Percentiles rank a stretch among this genome's conserved stretches.
Evolutionary conservation across 2,113 vertebrate genomes (phyloP).

Genomic region (Prunella fulvescens): DNA sequence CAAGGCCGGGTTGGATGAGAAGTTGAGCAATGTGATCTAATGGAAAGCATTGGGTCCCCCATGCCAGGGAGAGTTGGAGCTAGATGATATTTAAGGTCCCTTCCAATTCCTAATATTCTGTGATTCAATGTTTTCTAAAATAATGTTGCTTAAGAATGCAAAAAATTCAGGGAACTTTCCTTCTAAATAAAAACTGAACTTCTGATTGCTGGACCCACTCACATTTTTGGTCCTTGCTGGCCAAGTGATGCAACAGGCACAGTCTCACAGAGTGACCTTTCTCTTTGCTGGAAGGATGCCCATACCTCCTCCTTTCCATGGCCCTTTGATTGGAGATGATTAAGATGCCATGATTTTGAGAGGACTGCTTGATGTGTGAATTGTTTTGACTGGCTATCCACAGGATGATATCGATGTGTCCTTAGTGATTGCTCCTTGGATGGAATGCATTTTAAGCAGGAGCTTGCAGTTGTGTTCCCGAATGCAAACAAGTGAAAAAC

Average conservation of each 20-base stretch:
- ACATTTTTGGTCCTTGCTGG: not conserved
- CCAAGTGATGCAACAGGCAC: not conserved
- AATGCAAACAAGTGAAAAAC: not conserved
- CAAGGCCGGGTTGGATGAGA: not conserved
- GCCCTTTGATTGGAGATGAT: not conserved
- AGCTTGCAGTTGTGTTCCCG: not conserved
- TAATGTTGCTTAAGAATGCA: not conserved
- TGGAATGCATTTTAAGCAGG: not conserved
- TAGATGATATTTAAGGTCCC: not conserved
- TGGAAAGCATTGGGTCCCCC: no score
- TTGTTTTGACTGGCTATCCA: not conserved
- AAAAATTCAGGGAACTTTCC: not conserved
- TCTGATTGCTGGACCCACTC: rapidly evolving
- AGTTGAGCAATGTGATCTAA: not conserved
- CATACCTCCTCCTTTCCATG: not conserved
- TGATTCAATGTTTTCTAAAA: not conserved
- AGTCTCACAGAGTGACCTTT: not conserved
- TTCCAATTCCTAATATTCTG: not conserved
- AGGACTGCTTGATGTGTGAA: not conserved
- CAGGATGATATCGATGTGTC: not conserved
- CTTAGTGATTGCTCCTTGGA: not conserved
- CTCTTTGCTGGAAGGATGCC: not conserved
- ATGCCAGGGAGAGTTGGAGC: not conserved
- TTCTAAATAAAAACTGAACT: not conserved
- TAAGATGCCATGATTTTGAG: not conserved